A percentile compares a stretch with the other conserved stretches of the same genome.
These are phyloP conservation scores for Scaptodrosophila lebanonensis DNA, from an alignment of 1,140 invertebrate species.

Conservation along the genomic window DNA sequence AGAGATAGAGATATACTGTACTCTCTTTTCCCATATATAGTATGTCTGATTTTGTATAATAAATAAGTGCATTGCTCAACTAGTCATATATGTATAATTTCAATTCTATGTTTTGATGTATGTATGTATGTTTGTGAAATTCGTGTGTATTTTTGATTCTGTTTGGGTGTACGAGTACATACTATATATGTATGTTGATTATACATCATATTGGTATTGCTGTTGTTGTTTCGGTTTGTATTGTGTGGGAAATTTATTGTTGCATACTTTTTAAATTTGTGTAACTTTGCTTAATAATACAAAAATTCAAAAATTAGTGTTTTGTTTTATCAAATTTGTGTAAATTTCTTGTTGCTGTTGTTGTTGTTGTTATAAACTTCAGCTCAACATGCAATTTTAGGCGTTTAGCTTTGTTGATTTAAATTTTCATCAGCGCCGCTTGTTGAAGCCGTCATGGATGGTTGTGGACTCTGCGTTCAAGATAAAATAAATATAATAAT, in stretches of 20 bases:
- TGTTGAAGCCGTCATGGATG: constrained; percentile 77
- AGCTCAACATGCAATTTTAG: constrained; percentile 59
- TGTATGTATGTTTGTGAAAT: constrained; percentile 30
- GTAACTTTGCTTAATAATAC: constrained; percentile 1
- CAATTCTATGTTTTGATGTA: constrained; percentile 37
- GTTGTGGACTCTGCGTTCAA: constrained; percentile 77
- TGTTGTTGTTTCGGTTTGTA: constrained; percentile 11
- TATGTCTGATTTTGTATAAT: constrained; percentile 57
- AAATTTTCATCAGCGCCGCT: constrained; percentile 77
- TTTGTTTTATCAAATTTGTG: constrained; percentile 2
- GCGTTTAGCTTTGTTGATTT: constrained; percentile 77
- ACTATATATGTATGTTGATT: constrained; percentile 28
- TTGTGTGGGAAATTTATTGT: constrained; percentile 53
- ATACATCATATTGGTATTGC: constrained; percentile 21
- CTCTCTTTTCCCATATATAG: constrained; percentile 51
- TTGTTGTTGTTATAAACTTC: constrained; percentile 23
- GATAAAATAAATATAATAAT: constrained; percentile 64
- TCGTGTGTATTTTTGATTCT: constrained; percentile 32
- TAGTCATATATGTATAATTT: constrained; percentile 60
- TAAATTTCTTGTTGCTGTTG: constrained; percentile 3
- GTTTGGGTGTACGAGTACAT: constrained; percentile 37
- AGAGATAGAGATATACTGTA: constrained; percentile 36
- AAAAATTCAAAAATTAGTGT: not conserved
- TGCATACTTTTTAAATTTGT: constrained; percentile 42
- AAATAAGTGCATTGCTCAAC: constrained; percentile 70